Evolutionary conservation across 2,888 invertebrate species (phyloP), one percentile per base, ranked within the genome.

Genomic region (Pelosia muscerda): DNA sequence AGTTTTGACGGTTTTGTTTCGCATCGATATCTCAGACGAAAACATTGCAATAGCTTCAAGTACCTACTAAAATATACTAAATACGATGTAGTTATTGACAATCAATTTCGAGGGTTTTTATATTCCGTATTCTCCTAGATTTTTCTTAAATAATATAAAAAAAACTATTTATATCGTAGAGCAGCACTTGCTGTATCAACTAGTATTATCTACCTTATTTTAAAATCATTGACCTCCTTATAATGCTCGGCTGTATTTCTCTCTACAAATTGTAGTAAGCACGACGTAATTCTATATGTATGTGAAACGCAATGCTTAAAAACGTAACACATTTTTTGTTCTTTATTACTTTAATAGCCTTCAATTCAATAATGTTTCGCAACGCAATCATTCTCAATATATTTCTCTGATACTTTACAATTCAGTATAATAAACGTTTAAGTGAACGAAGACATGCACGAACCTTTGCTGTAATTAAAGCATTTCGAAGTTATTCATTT

Each of bases 311-410:
- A 60, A 55, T 49, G 22, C 38, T 55, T 55, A 42, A 60, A 49
- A 8, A 9, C 15, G 22, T 54, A 59, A 56, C 42, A 57, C 34
- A 15, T 22, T 62, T 70, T 11, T 65, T 65, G 62, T 68, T 66
- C 70, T 42, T n/a, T 59, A 61, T 69, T 63, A 71, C 68, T 70
- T 38, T 19, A 62, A 65, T 49, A 63, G 58, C 72, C 68, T 68
- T 71, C 53, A 78, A 58, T 66, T 15, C 49, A 26, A 61, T 67
- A 68, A 34, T 60, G 69, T 70, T 74, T 76, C 68, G 63, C 65
- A 70, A 70, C 49, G 63, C 70, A 73, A 70, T 74, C 60, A 31
- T 65, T 69, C 68, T 63, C 60, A 38, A 53, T 57, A 53, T 66
- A 68, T 68, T 68, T 71, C 38, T 65, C 28, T 65, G 55, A 65